Evolutionary conservation across 2,888 invertebrate species (phyloP).

Genomic region (Elgonia sp.): DNA sequence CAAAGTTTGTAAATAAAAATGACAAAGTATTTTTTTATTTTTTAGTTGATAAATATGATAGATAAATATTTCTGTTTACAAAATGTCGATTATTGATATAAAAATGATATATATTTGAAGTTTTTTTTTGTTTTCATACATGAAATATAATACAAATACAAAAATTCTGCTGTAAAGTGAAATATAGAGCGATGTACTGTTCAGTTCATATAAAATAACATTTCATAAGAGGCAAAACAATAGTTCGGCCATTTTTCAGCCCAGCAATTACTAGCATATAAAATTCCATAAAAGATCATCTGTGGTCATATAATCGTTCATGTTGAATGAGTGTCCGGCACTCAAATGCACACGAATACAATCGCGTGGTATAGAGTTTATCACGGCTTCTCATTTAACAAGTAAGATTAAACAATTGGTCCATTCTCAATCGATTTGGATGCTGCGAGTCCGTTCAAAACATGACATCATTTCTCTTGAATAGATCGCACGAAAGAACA

Average conservation of each 20-base stretch:
- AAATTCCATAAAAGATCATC: slow-evolving; percentile 61
- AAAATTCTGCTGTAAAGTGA: not conserved
- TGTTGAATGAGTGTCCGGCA: slow-evolving; percentile 51
- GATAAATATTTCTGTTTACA: no score
- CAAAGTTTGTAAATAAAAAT: no score
- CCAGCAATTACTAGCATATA: slow-evolving; percentile 46
- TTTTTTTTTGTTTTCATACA: not conserved
- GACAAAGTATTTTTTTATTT: no score
- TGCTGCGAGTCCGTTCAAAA: slow-evolving; percentile 16
- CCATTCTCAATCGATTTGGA: slow-evolving; percentile 45
- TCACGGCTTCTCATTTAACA: slow-evolving; percentile 48
- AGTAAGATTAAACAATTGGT: slow-evolving; percentile 51
- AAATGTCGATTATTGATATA: no score
- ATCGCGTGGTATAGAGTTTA: slow-evolving; percentile 57
- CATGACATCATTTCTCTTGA: not conserved
- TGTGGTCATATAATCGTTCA: slow-evolving; percentile 59
- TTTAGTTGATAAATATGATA: no score
- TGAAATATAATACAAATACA: not conserved
- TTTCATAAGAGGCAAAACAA: slow-evolving; percentile 39
- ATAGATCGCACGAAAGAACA: not conserved
- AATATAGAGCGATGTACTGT: not conserved
- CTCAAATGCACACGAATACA: slow-evolving; percentile 49
- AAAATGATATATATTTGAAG: no score
- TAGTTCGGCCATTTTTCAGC: slow-evolving; percentile 31
- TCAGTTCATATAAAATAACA: slow-evolving; percentile 24